Evolutionary conservation across 2,797 vertebrate species (phyloP), one percentile per base, ranked within the genome.

Genomic region (Intellagama lesueurii): DNA sequence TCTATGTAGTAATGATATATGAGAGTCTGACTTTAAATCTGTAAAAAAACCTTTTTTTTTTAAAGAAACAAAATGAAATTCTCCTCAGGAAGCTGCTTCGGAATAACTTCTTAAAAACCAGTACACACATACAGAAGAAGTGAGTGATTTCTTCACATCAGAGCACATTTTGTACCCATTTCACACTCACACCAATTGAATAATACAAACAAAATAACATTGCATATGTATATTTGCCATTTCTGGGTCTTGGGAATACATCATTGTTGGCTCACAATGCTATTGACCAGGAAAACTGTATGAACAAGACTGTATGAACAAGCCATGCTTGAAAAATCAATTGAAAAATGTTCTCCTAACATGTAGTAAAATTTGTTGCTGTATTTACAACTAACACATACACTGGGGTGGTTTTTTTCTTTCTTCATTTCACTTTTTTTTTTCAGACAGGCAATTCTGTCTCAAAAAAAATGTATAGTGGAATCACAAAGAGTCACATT

Each of bases 1-100:
- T 89, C 93, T 92, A 95, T 95, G 95, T 95, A 93, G 95, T 92
- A 95, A 94, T 92, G 94, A 94, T 94, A 95, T 94, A 95, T 95
- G 94, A 95, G 94, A 94, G 94, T 90, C 89, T 90, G 73, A 86
- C 89, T 95, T 95, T 95, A 94, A 95, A 95, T 95, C 87, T 68
- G 60, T 94, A 91, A 95, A 90, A 92, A 94, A 90, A n/a, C n/a
- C n/a, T n/a, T n/a, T n/a, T n/a, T n/a, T n/a, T n/a, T n/a, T n/a
- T n/a, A n/a, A n/a, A n/a, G 83, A 95, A 92, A 52, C 40, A 40
- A 95, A 93, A 92, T 73, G 30, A 11, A 70, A 66, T 89, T 68
- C 91, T 90, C 91, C 84, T 95, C 93, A 82, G 91, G 91, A 93
- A 0, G 60, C 52, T 89, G 32, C 90, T 92, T 92, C 89, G 90